A percentile compares a stretch with the other conserved stretches of the same genome.
phyloP scores from a whole-genome alignment of 2,113 vertebrate genomes.

The Neopipo cinnamomea region DNA sequence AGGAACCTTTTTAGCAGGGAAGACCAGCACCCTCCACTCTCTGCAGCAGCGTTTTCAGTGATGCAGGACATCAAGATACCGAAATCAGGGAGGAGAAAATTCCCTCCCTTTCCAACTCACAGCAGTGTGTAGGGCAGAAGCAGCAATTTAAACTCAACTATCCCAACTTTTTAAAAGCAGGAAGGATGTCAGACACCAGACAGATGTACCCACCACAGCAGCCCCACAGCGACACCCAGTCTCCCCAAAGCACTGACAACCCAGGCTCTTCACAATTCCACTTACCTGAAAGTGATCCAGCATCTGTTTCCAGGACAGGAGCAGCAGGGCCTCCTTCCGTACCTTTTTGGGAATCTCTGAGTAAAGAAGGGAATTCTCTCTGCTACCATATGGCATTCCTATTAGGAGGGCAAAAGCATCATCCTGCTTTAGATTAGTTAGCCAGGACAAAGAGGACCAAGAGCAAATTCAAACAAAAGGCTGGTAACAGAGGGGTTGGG shows the following conservation, averaged over 20 bases:
- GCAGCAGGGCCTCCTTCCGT: conserved; percentile 89
- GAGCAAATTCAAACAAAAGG: background rate
- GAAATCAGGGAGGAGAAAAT: background rate
- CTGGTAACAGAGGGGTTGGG: background rate
- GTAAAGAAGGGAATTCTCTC: conserved; percentile 96
- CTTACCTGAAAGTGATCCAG: conserved; percentile 97
- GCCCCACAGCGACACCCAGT: background rate
- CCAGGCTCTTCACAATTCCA: background rate
- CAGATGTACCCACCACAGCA: background rate
- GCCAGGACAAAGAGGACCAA: background rate
- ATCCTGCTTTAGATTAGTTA: background rate
- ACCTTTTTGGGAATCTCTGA: conserved; percentile 97
- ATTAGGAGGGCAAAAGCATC: background rate
- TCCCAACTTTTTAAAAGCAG: background rate
- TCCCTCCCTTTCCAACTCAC: background rate
- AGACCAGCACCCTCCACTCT: background rate
- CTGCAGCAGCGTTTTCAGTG: background rate
- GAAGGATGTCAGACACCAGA: background rate
- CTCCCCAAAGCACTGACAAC: background rate
- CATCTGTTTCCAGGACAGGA: conserved; percentile 98
- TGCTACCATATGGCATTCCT: conserved; percentile 98
- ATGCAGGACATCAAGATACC: background rate
- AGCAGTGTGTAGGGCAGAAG: background rate
- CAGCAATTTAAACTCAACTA: background rate
- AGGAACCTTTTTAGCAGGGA: background rate